phyloP scores from a whole-genome alignment of 1,140 invertebrate genomes.

The Penaeus japonicus region DNA sequence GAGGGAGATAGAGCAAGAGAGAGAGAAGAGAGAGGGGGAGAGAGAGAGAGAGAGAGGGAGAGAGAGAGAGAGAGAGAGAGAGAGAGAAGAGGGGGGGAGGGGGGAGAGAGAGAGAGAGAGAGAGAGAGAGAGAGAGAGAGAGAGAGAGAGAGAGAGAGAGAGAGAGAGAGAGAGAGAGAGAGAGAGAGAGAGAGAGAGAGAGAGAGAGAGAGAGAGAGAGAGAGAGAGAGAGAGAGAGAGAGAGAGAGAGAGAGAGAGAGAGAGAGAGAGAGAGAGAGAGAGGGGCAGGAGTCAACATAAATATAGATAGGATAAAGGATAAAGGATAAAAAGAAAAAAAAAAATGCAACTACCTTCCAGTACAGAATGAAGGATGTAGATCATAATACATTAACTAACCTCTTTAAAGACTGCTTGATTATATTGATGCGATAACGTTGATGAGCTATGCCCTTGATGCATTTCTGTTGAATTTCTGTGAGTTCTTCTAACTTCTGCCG shows the following conservation, averaged over 20 bases:
- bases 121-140: background rate
- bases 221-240: background rate
- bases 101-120: background rate
- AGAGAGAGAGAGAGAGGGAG: background rate
- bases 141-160: background rate
- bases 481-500: conserved; percentile 83
- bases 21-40: background rate
- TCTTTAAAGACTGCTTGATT: conserved; percentile 80
- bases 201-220: background rate
- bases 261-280: background rate
- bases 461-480: conserved; percentile 83
- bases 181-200: background rate
- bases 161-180: background rate
- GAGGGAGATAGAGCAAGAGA: too few species aligned
- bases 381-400: conserved; percentile 67
- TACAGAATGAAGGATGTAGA: background rate
- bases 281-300: background rate
- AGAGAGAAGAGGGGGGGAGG: background rate
- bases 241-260: background rate
- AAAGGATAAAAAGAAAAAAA: background rate
- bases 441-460: conserved; percentile 85
- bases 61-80: background rate
- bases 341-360: background rate
- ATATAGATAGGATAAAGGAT: background rate
- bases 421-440: conserved; percentile 87